Evolutionary conservation across 2,797 vertebrate species (phyloP).

Genomic region (Salarias fasciatus): DNA sequence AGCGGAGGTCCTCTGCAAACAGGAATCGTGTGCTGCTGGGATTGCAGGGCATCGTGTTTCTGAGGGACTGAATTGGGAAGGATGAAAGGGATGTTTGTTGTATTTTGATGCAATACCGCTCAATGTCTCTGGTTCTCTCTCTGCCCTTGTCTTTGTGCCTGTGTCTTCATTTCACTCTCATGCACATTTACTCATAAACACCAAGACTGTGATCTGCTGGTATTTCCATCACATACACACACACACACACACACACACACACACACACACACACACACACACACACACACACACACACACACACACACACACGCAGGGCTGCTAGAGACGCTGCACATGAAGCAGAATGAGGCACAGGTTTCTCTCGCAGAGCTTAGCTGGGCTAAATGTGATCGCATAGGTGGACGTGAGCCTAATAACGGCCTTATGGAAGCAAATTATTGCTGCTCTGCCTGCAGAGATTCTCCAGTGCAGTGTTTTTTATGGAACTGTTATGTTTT

Average conservation of each 20-base stretch:
- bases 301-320: constrained; percentile 15
- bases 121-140: too few relatives aligned
- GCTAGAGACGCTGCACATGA: constrained; percentile 37
- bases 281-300: constrained; percentile 19
- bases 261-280: too few relatives aligned
- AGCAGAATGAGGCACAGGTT: constrained; percentile 21
- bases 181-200: constrained; percentile 33
- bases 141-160: constrained; percentile 13
- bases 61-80: constrained; percentile 38
- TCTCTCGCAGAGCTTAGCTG: constrained; percentile 35
- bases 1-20: constrained; percentile 41
- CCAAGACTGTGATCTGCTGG: constrained; percentile 24
- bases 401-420: constrained; percentile 60
- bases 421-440: constrained; percentile 51
- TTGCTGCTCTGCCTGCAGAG: constrained; percentile 51
- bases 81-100: constrained; percentile 52
- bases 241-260: too few relatives aligned
- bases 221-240: neutral
- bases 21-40: constrained; percentile 45
- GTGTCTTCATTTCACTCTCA: constrained; percentile 34
- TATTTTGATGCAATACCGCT: constrained; percentile 35
- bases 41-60: constrained; percentile 22
- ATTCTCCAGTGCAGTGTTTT: constrained; percentile 34
- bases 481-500: constrained; percentile 59
- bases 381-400: constrained; percentile 62